Conservation (phyloP, 2,113 vertebrate genomes). For the Cariama cristata region DNA sequence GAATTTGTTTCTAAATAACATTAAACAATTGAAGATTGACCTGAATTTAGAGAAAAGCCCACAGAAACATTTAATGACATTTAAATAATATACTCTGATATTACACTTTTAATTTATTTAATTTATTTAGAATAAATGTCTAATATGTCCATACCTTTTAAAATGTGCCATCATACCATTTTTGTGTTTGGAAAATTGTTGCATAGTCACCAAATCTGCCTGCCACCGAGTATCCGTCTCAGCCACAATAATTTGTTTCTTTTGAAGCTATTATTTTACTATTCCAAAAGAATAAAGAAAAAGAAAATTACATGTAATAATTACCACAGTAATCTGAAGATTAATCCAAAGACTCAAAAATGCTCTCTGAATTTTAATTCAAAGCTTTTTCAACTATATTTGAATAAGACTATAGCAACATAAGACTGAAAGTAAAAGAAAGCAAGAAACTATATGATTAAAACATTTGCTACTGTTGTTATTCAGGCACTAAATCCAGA, state of each 20-base stretch:
- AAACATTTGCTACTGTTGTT: not conserved
- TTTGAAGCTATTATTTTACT: not conserved
- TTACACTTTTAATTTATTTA: not conserved
- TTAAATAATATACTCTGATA: not conserved
- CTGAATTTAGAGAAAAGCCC: not conserved
- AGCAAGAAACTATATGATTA: not conserved
- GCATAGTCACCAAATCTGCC: not conserved
- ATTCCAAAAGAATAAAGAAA: not conserved
- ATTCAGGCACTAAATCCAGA: not conserved
- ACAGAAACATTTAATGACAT: not conserved
- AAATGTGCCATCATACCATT: not conserved
- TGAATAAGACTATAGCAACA: not conserved
- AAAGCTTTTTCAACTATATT: not conserved
- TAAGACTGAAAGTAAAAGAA: not conserved
- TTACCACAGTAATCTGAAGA: not conserved
- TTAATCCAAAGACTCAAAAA: not conserved
- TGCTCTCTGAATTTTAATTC: not conserved
- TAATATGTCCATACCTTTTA: not conserved
- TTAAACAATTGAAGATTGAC: not conserved
- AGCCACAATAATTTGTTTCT: not conserved
- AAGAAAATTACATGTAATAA: not conserved
- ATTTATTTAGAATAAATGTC: not conserved
- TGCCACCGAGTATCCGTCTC: not conserved
- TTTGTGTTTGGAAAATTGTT: not conserved
- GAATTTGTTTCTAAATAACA: not conserved